Conservation (phyloP, 2,113 vertebrate species). For the Leucosticte australis region DNA sequence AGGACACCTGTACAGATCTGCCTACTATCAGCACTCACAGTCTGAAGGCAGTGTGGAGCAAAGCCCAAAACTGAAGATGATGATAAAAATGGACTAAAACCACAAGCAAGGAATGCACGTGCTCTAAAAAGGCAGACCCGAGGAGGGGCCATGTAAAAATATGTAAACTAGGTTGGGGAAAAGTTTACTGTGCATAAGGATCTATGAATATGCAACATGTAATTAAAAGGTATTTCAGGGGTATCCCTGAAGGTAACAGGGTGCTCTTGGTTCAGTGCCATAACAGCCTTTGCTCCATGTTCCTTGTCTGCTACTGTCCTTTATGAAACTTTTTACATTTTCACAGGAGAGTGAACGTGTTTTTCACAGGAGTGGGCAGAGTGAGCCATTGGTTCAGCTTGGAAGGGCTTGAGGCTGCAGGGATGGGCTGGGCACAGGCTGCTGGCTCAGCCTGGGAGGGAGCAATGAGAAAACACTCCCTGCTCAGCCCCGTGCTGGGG, state of each 20-base stretch:
- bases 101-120: background rate
- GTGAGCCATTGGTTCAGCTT: background rate
- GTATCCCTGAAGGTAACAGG: background rate
- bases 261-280: background rate
- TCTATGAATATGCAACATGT: background rate
- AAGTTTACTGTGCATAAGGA: background rate
- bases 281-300: background rate
- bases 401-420: background rate
- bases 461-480: rapidly evolving
- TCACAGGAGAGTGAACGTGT: background rate
- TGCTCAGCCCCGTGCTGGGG: rapidly evolving
- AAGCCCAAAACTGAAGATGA: background rate
- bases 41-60: background rate
- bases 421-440: background rate
- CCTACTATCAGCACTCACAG: background rate
- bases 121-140: background rate
- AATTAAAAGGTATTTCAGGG: background rate
- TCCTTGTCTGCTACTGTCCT: background rate
- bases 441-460: background rate
- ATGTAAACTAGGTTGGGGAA: background rate
- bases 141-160: background rate
- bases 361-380: background rate
- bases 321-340: background rate
- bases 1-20: background rate
- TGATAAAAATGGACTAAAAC: background rate